phyloP scores from a whole-genome alignment of 2,113 vertebrate genomes.

The Coptodon rendalli region DNA sequence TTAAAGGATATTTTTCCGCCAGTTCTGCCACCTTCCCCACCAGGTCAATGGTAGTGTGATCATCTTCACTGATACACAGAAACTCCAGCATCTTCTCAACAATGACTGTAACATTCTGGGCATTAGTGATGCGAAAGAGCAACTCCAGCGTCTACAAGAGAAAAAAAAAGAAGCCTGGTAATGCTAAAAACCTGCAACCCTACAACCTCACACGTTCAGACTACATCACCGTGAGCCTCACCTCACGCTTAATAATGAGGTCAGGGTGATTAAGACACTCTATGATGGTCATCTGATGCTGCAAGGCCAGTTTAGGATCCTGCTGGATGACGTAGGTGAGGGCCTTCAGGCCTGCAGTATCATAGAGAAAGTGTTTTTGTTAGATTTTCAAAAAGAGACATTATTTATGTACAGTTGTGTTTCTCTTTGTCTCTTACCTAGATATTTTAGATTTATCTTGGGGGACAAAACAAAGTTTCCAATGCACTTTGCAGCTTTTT shows the following conservation, averaged over 20 bases:
- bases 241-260: constrained; percentile 94
- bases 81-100: constrained; percentile 96
- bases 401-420: not conserved
- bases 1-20: constrained; percentile 97
- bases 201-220: not conserved
- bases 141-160: constrained; percentile 86
- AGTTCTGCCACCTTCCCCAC: constrained; percentile 91
- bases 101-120: constrained; percentile 88
- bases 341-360: constrained; percentile 82
- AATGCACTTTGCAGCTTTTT: constrained; percentile 94
- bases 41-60: constrained; percentile 83
- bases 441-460: constrained; percentile 96
- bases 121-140: constrained; percentile 95
- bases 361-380: not conserved
- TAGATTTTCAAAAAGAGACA: not conserved
- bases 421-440: constrained; percentile 76
- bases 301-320: constrained; percentile 89
- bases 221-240: constrained; percentile 39
- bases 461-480: constrained; percentile 94
- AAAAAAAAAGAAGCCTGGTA: not conserved
- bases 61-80: constrained; percentile 81
- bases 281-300: constrained; percentile 98
- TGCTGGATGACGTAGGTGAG: constrained; percentile 93
- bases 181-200: not conserved
- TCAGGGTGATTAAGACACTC: constrained; percentile 94